Percentiles rank a stretch among this genome's conserved stretches.
Evolutionary conservation across 1,140 invertebrate species (phyloP).

Genomic region (Macrotrachela quadricornifera): DNA sequence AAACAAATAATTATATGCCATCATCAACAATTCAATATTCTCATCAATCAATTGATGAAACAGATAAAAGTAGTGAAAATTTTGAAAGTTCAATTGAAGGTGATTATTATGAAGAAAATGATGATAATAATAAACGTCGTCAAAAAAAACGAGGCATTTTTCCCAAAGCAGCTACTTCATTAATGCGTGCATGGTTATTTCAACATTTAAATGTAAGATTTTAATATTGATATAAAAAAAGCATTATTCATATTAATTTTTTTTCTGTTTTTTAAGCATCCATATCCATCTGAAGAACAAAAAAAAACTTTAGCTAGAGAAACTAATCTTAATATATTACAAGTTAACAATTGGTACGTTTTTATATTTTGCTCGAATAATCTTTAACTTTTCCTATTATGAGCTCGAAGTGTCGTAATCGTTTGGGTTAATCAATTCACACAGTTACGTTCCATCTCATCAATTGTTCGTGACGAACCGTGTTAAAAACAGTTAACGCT

Average conservation of each 20-base stretch:
- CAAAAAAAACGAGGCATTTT: conserved; percentile 38
- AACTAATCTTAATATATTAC: conserved; percentile 10
- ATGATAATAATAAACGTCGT: conserved; percentile 1
- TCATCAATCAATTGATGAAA: too few relatives aligned
- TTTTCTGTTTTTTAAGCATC: conserved; percentile 5
- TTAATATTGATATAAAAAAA: too few relatives aligned
- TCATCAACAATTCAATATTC: too few relatives aligned
- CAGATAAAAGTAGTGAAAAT: conserved; percentile 26
- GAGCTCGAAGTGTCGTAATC: neutral
- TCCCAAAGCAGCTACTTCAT: conserved; percentile 59
- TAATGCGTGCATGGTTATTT: conserved; percentile 66
- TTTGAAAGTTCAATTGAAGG: conserved; percentile 6
- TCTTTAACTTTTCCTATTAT: neutral
- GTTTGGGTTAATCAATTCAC: too few relatives aligned
- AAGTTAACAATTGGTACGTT: conserved; percentile 3
- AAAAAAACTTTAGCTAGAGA: conserved; percentile 7
- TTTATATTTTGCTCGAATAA: too few relatives aligned
- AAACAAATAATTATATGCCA: too few relatives aligned
- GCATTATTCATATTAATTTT: neutral
- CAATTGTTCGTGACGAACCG: too few relatives aligned
- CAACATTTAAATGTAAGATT: conserved; percentile 61
- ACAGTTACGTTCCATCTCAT: too few relatives aligned
- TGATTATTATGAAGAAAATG: neutral
- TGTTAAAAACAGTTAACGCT: too few relatives aligned
- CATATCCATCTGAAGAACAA: conserved; percentile 11